Evolutionary conservation across 2,888 invertebrate species (phyloP), one percentile per base, ranked within the genome.

Genomic region (Deilephila elpenor): DNA sequence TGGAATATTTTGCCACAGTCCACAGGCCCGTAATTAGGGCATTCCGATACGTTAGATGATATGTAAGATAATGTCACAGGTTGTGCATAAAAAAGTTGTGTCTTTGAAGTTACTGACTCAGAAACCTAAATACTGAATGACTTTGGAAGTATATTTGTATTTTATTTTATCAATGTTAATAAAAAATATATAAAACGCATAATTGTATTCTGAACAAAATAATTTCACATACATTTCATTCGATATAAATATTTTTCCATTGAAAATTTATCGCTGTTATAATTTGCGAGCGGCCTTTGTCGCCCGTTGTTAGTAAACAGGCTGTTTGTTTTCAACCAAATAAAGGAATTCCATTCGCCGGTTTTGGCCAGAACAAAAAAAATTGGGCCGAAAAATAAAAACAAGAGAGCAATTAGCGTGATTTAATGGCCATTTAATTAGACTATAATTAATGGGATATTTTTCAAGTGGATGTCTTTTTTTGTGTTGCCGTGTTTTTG

Each of bases 381-480:
- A 93, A 91, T 84, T 85, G 81, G 84, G 79, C 86, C 86, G 85
- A 86, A 88, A 93, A 90, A 94, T 93, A 93, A 93, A 92, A 93
- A 93, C 92, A 91, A 91, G 89, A 89, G 88, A 89, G 91, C 93
- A 93, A 93, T 94, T 94, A 92, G 91, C 90, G 89, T 93, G 93
- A 94, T 94, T 94, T 94, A 94, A 94, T 89, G 91, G 89, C 86
- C 89, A 85, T 93, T 93, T 93, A 92, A 93, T 93, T 89, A 91
- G 87, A 89, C 86, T 84, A 88, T 92, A 93, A 94, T 92, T 91
- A 91, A 93, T 91, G 89, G 86, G 86, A 89, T 90, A 88, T 90
- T 89, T 89, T 90, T 85, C 82, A 85, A 84, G 83, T 83, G 84
- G 83, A 82, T 80, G 84, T 80, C 78, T 83, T 80, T 80, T 81